Base-by-base conservation (phyloP, 2,797 vertebrate genomes). In the Gephyroberyx darwinii region DNA sequence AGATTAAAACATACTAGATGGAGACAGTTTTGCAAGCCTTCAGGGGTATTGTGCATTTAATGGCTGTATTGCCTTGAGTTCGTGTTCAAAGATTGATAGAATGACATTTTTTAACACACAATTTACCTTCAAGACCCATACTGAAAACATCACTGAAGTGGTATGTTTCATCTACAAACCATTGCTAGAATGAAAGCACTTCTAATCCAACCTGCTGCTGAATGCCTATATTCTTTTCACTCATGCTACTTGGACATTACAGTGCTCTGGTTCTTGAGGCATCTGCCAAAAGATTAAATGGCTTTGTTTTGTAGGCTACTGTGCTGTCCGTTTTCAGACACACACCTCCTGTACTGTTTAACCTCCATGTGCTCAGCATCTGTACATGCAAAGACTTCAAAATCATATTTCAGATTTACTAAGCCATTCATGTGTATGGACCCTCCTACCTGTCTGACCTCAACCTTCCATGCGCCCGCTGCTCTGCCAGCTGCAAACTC, bases 1-100 rank as follows among this genome's bases (percentile, higher is more conserved):
- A 79, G 74, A 87, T 88, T 86, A 84, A 85, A 85, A 81, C 74
- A 77, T 65, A 9, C 51, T 59, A n/a, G 61, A 81, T 78, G 55
- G 54, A 63, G 74, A 43, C 83, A 74, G 65, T 81, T 87, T 83
- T n/a, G 77, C 58, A 70, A 74, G 78, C 64, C 56, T 74, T 88
- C 82, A 83, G 73, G 75, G 71, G 69, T 67, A 53, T 86, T 84
- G 75, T 75, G 65, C 59, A 77, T 85, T 89, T 67, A 74, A 57
- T n/a, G 41, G 52, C 66, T 67, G 56, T 79, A 87, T 85, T 80
- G 68, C 81, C 74, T 64, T 2, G 51, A 73, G 80, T 70, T 80
- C 35, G 54, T 78, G 54, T 84, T 83, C 71, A 77, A 71, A 81
- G 69, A 75, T 54, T 77, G 73, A 82, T 78, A 68, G 63, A 66